These are phyloP conservation scores for Tricholauxania praeusta DNA, from an alignment of 2,888 invertebrate genomes.

Conservation along the genomic window DNA sequence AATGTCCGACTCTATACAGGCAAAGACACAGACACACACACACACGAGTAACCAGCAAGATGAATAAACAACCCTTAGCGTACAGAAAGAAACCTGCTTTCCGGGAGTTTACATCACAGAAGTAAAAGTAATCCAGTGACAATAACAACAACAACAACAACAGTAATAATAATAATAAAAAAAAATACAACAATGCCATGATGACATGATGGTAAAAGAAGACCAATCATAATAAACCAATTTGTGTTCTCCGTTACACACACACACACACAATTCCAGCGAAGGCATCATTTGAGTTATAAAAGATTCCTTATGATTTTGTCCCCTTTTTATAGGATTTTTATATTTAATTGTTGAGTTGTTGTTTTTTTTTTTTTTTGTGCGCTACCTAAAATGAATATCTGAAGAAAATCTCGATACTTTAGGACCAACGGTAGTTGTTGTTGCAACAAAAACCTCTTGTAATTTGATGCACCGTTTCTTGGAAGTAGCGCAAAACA, in stretches of 20 bases:
- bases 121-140: not conserved
- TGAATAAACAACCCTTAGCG: not conserved
- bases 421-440: not conserved
- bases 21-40: constrained; percentile 20
- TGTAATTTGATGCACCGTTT: constrained; percentile 21
- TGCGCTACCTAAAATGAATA: constrained; percentile 1
- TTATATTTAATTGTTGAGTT: not conserved
- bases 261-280: constrained; percentile 17
- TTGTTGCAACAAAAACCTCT: constrained; percentile 13
- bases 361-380: not conserved
- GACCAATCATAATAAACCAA: constrained; percentile 23
- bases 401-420: not conserved
- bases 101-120: no score
- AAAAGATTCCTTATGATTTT: not conserved
- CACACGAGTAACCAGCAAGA: constrained; percentile 28
- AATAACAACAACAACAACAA: not conserved
- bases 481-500: constrained; percentile 22
- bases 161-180: no score
- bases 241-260: not conserved
- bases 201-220: not conserved
- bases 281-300: no score
- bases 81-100: no score
- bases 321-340: not conserved
- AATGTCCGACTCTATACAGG: constrained; percentile 20
- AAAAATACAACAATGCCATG: no score